Base-by-base conservation (phyloP, 1,140 invertebrate genomes). In the Radopholus similis region DNA sequence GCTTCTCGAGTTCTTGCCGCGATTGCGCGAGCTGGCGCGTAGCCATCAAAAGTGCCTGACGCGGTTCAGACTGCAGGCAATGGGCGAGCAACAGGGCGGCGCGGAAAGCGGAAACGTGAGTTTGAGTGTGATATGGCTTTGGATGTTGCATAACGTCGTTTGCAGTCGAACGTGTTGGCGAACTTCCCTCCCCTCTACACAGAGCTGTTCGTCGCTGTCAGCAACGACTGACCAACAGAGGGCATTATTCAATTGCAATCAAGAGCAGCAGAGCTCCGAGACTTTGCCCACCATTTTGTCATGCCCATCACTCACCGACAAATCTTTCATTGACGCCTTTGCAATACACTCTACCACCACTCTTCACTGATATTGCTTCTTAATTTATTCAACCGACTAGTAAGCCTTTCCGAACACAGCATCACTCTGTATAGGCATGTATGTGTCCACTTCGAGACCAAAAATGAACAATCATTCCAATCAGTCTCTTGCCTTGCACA, bases 131-230 rank as follows among this genome's bases (percentile, higher is more conserved):
- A 4, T 23, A 40, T 42, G 26, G 26, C 23, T 34, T 13, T 35
- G 23, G 18, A 42, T 6, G 13, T 58, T 37, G 2, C 23, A 37
- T 34, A 58, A 58, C 28, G 4, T 47, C 21, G n/a, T 47, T 49
- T 49, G 23, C 18, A 32, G 49, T 35, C 59, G 21, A 13, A 62
- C 40, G 32, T 62, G 42, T 30, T 62, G 6, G 59, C 38, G 11
- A 47, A 35, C 13, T 58, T 66, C n/a, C 64, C 64, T 28, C 54
- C 64, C 49, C 64, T 66, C 21, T 66, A 66, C 28, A 66, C 40
- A 28, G 64, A 66, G 44, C 53, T 66, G 21, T 66, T 66, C 49
- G 35, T n/a, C 60, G 35, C 51, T 40, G 38, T 23, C 32, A 47
- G 9, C n/a, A 63, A 26, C 30, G 42, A 23, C 28, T 21, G 54